Base-by-base conservation (phyloP, 2,797 vertebrate species). In the Sebastes umbrosus region DNA sequence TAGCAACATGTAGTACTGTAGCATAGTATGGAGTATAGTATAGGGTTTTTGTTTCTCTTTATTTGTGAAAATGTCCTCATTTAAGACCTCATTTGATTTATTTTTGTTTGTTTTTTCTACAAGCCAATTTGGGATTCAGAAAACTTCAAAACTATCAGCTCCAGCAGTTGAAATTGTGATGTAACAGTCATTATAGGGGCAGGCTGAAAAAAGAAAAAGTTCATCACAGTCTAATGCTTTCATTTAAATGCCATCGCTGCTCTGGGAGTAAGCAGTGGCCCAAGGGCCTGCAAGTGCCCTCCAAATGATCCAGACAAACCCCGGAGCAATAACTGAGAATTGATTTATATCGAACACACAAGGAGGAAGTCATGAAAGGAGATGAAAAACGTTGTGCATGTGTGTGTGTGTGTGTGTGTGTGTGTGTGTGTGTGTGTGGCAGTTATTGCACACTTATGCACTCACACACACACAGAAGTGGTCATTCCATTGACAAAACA, bases 161-260 rank as follows among this genome's bases (percentile, higher is more conserved):
- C 24, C 59, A 66, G n/a, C 55, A 67, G 52, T 20, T 63, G 6
- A 20, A 58, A 24, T 29, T 5, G 63, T 68, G 36, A 46, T 55
- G 3, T 20, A 64, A 34, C 22, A 18, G 39, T 50, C 55, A 70
- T 77, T 59, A 80, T 3, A 27, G 18, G 24, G 34, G 5, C 18
- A 4, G 22, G 27, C 31, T 58, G 8, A 73, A 59, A 77, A 52
- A 24, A 43, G 3, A 24, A 46, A 36, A 25, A 55, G 25, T 67
- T 75, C 22, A 84, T 80, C 70, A 79, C 67, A 79, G 43, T 73
- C 20, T 69, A 79, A 75, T 77, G 62, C n/a, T 46, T 71, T 58
- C 55, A 77, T 80, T 82, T 70, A 52, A 75, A 86, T 69, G 54
- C 75, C 16, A 24, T 27, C 8, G 63, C 39, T 64, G 34, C 29